Evolutionary conservation across 2,888 invertebrate species (phyloP), one percentile per base, ranked within the genome.

Genomic region (Thysanoteuthis rhombus): DNA sequence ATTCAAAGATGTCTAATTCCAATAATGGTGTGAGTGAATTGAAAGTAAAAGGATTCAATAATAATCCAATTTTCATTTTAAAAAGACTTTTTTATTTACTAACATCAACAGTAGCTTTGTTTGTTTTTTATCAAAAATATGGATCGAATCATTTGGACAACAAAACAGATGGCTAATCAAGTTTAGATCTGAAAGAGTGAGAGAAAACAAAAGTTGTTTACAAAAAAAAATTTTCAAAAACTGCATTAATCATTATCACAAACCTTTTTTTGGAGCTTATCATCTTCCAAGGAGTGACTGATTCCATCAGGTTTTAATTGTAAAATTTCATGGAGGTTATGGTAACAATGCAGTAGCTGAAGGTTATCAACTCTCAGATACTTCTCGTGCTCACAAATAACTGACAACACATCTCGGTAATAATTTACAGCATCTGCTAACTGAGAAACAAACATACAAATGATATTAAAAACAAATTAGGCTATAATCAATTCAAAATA

Each of bases 281-380:
- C 96, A 95, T 98, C 98, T 93, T 97, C 95, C 22, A 98, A 96
- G 8, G 98, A 98, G 16, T 97, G 97, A 1, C 97, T 96, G 8
- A 97, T 96, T 19, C 97, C 97, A 25, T 95, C 95, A 10, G 97
- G 97, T 89, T 97, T 96, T 8, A 95, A 93, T 16, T 93, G 93
- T 91, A 97, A 94, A 45, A 97, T 94, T 94, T 98, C 97, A 6
- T 97, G 97, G 93, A 98, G 97, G 96, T 98, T 98, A 95, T 98
- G 97, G 94, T 98, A 97, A 0, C 98, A 97, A 96, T 98, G 98
- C 42, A 98, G 98, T 95, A 98, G 97, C 96, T 97, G 98, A 3
- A 98, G 97, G 93, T 98, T 98, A 96, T 98, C 98, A 38, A 98
- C 98, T 92, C 97, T 97, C 93, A 97, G 94, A 93, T 95, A 92